Evolutionary conservation across 2,797 vertebrate species (phyloP), one percentile per base, ranked within the genome.

Genomic region (Rhynchonycteris naso): DNA sequence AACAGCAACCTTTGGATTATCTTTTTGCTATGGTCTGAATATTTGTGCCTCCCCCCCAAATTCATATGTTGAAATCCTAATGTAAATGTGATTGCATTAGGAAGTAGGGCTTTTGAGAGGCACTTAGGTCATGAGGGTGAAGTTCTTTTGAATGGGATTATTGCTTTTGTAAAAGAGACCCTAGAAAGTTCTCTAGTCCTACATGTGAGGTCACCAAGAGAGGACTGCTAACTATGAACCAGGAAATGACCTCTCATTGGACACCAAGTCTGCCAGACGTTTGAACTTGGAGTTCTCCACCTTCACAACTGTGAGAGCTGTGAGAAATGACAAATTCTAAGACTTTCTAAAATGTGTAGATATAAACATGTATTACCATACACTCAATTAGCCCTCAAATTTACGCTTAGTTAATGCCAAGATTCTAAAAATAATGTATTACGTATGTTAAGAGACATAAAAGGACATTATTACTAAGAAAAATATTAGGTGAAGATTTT

Each of bases 391-490:
- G 24, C 14, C 18, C 38, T 82, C n/a, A 85, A 88, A 94, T 61
- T 94, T 90, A 95, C 74, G 75, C 3, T 92, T 87, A 50, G 76
- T 10, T 90, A 88, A 93, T 92, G 52, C 47, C 72, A 92, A 8
- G 83, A 90, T 87, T 95, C 38, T 88, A 94, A 92, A 96, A 93
- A 75, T 92, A 86, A 71, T 52, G 61, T 81, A 30, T 61, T 63
- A 61, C 54, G 52, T 61, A 66, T 52, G 21, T 59, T 95, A 92
- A 84, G 22, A 88, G 71, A 74, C 38, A 88, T 3, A 82, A 95
- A 83, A 58, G 47, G 19, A 71, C 7, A 52, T 86, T 94, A 88
- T 96, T 79, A 19, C n/a, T 88, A 52, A 93, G 82, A 47, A 93
- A 93, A 91, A 90, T 76, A 63, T 79, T 65, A 82, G 63, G 12